These are phyloP conservation scores for Rhabdomys dilectus DNA, from an alignment of 2,113 vertebrate species.

Conservation along the genomic window DNA sequence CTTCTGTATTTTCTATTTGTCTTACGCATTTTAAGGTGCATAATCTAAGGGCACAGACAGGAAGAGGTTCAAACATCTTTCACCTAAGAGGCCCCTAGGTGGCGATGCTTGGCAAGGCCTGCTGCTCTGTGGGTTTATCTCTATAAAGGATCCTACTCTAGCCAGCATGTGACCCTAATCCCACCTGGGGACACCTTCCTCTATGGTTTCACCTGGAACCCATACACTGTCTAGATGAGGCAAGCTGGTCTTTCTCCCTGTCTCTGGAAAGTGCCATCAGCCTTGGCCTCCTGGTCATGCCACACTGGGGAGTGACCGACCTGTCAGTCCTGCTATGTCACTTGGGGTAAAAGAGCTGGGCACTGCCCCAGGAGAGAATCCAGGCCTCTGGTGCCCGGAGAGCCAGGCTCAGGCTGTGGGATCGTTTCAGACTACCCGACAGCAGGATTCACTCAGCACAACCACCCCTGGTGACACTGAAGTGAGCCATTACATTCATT, in stretches of 20 bases:
- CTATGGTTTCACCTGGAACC: neutral
- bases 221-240: neutral
- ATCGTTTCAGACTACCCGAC: neutral
- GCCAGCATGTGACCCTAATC: neutral
- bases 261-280: neutral
- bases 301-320: neutral
- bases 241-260: neutral
- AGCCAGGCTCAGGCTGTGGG: neutral
- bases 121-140: neutral
- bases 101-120: neutral
- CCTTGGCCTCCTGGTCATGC: neutral
- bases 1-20: slow-evolving; percentile 2
- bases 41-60: neutral
- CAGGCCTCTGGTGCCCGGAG: neutral
- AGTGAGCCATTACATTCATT: slow-evolving; percentile 60
- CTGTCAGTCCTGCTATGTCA: neutral
- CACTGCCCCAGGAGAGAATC: neutral
- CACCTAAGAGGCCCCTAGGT: neutral
- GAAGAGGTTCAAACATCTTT: neutral
- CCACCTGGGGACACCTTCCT: neutral
- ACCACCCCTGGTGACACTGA: slow-evolving; percentile 55
- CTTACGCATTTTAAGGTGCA: neutral
- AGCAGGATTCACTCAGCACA: slow-evolving; percentile 36
- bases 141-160: neutral
- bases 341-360: neutral